Conservation (phyloP, 2,888 invertebrate genomes). For the Coecobrya sp. region DNA sequence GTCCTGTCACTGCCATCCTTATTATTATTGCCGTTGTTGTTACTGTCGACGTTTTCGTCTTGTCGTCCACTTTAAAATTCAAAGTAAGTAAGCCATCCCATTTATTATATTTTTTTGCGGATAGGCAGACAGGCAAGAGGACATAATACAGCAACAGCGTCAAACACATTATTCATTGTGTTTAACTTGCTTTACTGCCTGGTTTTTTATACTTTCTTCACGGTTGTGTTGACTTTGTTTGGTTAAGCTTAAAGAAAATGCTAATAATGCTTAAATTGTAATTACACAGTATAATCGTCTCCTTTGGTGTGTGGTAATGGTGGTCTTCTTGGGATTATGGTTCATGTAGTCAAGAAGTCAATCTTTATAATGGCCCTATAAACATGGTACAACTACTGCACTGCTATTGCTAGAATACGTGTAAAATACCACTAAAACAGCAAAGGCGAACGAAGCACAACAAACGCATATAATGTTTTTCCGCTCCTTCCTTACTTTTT, state of each 20-base stretch:
- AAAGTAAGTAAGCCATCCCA: constrained; percentile 57
- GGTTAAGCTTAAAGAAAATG: constrained; percentile 57
- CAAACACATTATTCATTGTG: constrained; percentile 44
- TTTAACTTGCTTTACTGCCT: constrained; percentile 13
- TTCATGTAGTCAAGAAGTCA: background rate
- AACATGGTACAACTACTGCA: constrained; percentile 2
- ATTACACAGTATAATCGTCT: constrained; percentile 64
- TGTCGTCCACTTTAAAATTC: constrained; percentile 62
- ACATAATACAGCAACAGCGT: background rate
- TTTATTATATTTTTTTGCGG: constrained; percentile 46
- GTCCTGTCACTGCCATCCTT: constrained; percentile 53
- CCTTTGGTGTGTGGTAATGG: constrained; percentile 50
- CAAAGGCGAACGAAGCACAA: constrained; percentile 24
- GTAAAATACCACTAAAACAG: constrained; percentile 53
- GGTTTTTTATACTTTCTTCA: background rate
- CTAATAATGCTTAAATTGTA: constrained; percentile 67
- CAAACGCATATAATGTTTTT: constrained; percentile 68
- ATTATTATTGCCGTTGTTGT: constrained; percentile 40
- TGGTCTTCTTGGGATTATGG: constrained; percentile 42
- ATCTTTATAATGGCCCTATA: constrained; percentile 4
- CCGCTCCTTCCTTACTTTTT: constrained; percentile 66
- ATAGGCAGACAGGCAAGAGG: constrained; percentile 17
- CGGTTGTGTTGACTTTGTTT: constrained; percentile 48
- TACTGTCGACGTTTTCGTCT: constrained; percentile 45
- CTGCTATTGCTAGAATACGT: background rate